Conservation (phyloP, 2,888 invertebrate species). For the Dryocosmus kuriphilus region DNA sequence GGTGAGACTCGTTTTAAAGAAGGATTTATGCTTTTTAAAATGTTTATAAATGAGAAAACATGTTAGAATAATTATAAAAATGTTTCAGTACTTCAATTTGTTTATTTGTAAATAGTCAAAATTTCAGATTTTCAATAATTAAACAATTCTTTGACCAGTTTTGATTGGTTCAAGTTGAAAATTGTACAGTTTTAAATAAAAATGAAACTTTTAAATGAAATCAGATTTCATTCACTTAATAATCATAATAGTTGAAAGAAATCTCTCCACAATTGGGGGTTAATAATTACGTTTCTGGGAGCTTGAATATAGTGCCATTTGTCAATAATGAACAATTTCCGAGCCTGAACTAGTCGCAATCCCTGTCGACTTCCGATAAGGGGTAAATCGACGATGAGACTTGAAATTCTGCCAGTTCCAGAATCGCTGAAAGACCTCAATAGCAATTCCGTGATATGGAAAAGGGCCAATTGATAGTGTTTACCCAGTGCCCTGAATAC, state of each 20-base stretch:
- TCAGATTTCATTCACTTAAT: neutral
- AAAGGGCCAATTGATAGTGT: slow-evolving; percentile 60
- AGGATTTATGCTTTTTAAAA: neutral
- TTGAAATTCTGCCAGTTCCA: slow-evolving; percentile 62
- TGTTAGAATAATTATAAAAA: no score
- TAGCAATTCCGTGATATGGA: slow-evolving; percentile 58
- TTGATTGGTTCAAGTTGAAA: no score
- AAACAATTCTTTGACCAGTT: no score
- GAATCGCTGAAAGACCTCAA: slow-evolving; percentile 43
- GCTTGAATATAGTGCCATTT: slow-evolving; percentile 8
- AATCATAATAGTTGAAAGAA: neutral
- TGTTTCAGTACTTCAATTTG: no score
- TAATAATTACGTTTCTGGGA: slow-evolving; percentile 27
- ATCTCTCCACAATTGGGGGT: slow-evolving; percentile 20
- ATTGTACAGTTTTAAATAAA: no score
- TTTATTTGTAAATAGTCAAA: no score
- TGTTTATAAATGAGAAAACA: neutral
- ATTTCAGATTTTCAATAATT: no score
- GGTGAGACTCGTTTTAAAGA: neutral
- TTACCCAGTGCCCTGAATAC: slow-evolving; percentile 44
- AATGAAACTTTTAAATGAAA: neutral
- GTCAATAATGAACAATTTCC: slow-evolving; percentile 32
- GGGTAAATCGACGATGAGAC: slow-evolving; percentile 41
- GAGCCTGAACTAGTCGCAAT: slow-evolving; percentile 25
- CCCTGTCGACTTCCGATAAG: slow-evolving; percentile 38